These are phyloP conservation scores for Picathartes gymnocephalus DNA, from an alignment of 2,113 vertebrate genomes.

Conservation along the genomic window DNA sequence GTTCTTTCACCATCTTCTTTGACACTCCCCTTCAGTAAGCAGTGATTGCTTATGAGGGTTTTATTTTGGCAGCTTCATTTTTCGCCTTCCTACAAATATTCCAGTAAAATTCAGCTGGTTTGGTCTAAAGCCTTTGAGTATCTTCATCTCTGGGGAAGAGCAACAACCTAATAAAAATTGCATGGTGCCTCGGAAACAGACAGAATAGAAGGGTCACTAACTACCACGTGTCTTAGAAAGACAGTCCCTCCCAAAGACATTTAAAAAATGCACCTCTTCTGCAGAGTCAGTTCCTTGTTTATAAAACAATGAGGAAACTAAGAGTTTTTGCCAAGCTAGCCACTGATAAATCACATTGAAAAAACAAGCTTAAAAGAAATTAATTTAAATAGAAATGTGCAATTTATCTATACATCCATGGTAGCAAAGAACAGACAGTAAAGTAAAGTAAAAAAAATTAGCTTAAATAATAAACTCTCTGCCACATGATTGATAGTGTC, in stretches of 20 bases:
- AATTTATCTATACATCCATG: neutral
- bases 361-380: conserved; percentile 18
- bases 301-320: conserved; percentile 18
- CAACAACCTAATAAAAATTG: neutral
- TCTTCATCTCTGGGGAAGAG: neutral
- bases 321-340: conserved; percentile 29
- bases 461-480: neutral
- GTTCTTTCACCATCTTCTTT: neutral
- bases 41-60: neutral
- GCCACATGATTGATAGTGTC: neutral
- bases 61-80: neutral
- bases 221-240: neutral
- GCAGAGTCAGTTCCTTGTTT: conserved; percentile 38
- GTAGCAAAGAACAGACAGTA: neutral
- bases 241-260: neutral
- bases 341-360: conserved; percentile 26
- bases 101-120: neutral
- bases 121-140: neutral
- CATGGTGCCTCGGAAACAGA: neutral
- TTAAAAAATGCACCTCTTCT: neutral
- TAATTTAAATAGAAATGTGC: neutral
- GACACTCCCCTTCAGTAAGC: neutral
- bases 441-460: neutral
- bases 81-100: neutral
- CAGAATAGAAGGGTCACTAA: neutral